Evolutionary conservation across 1,140 invertebrate species (phyloP), one percentile per base, ranked within the genome.

Genomic region (Bombus turneri): DNA sequence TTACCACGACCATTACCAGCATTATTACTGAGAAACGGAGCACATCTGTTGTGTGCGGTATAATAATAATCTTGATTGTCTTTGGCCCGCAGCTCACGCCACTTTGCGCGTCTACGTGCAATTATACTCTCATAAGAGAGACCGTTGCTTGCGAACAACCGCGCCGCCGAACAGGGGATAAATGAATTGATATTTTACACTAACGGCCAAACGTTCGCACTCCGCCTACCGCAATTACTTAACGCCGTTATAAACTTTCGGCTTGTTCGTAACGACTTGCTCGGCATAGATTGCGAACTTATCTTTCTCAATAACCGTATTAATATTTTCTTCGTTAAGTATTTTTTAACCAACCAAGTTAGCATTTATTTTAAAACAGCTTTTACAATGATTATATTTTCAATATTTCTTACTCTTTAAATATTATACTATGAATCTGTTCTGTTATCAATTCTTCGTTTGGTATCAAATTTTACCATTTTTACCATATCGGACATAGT

Each of bases 21-120:
- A 83, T 90, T 92, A 91, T 88, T 89, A 86, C 59, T 87, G 83
- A 86, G 83, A 39, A 79, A 25, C 57, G 47, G 71, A 66, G 68
- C 77, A 62, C 77, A 81, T 86, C 43, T 88, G 87, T 74, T 64
- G 72, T n/a, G 47, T 18, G 71, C 43, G 66, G 87, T 86, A 76
- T 87, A 87, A 90, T 91, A 92, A 93, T 92, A 92, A 93, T 93
- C 87, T 92, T 87, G 88, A 93, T 88, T 92, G 87, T 92, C 88
- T 91, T 86, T 76, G 79, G 86, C 66, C 78, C 47, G 77, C 72
- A 62, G 85, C 86, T 87, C 88, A 87, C 85, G 91, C 88, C 85
- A 92, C 86, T 92, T 91, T 88, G 91, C 90, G 79, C 86, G 83
- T 81, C 90, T 84, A 91, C 76, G 75, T 88, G 85, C 91, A 92